A percentile compares a stretch with the other conserved stretches of the same genome.
These are phyloP conservation scores for Ricordea florida DNA, from an alignment of 92 coral and sea anemone genomes.

Conservation along the genomic window DNA sequence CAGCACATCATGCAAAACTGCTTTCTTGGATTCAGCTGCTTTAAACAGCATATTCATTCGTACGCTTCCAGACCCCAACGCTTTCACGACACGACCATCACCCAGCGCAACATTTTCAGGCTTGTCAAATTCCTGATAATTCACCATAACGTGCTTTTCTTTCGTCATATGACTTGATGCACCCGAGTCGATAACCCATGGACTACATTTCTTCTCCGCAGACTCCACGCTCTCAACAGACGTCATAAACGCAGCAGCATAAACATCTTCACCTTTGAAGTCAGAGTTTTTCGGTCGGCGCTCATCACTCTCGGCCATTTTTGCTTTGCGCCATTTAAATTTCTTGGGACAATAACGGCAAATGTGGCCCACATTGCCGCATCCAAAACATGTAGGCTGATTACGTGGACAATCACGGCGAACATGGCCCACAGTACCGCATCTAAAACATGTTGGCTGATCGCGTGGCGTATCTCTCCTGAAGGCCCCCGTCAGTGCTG, in stretches of 20 bases:
- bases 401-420: too few relatives aligned
- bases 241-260: constrained; percentile 39
- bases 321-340: constrained; percentile 30
- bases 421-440: neutral
- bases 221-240: constrained; percentile 29
- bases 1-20: constrained; percentile 49
- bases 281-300: constrained; percentile 16
- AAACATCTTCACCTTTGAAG: constrained; percentile 32
- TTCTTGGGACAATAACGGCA: constrained; percentile 33
- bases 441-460: too few relatives aligned
- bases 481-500: constrained; percentile 1
- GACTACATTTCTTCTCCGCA: constrained; percentile 1
- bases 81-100: constrained; percentile 63
- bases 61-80: constrained; percentile 52
- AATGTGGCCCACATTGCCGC: constrained; percentile 47
- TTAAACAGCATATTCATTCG: constrained; percentile 53
- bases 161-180: constrained; percentile 62
- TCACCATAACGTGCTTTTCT: constrained; percentile 34
- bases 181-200: constrained; percentile 53
- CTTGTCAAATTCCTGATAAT: constrained; percentile 32
- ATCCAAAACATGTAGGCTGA: constrained; percentile 35
- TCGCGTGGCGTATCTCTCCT: constrained; percentile 3
- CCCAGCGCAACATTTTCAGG: constrained; percentile 60
- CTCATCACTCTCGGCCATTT: constrained; percentile 18
- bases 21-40: constrained; percentile 31